These are phyloP conservation scores for Saturnia pavonia DNA, from an alignment of 2,888 invertebrate species.

Conservation along the genomic window DNA sequence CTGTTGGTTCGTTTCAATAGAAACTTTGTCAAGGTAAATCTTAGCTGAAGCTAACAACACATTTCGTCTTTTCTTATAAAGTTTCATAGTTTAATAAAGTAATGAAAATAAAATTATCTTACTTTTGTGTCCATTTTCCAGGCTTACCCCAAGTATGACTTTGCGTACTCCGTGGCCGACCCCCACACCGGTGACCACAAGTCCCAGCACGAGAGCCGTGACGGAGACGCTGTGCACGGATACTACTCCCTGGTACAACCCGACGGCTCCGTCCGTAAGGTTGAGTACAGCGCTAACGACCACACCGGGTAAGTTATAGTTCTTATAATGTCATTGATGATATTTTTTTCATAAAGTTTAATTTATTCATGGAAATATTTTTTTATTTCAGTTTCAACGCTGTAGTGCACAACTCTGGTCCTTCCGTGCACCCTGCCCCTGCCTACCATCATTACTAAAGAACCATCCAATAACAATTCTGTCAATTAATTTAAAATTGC, in stretches of 20 bases:
- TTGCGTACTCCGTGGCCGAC: slow-evolving; percentile 78
- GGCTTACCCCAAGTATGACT: slow-evolving; percentile 71
- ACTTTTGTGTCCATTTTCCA: slow-evolving; percentile 29
- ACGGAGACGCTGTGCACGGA: slow-evolving; percentile 81
- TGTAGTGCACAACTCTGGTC: slow-evolving; percentile 43
- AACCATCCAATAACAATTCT: not conserved
- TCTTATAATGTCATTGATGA: too few relatives aligned
- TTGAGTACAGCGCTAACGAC: slow-evolving; percentile 76
- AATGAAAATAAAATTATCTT: not conserved
- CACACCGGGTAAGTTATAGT: slow-evolving; percentile 55
- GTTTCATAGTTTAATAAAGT: not conserved
- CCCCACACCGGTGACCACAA: slow-evolving; percentile 82
- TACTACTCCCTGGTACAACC: slow-evolving; percentile 82
- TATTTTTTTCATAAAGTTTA: too few relatives aligned
- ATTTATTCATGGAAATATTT: too few relatives aligned
- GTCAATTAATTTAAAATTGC: not conserved
- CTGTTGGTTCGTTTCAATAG: too few relatives aligned
- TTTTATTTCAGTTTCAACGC: slow-evolving; percentile 50
- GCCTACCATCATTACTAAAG: slow-evolving; percentile 9
- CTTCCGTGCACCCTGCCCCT: slow-evolving; percentile 33
- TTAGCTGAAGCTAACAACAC: too few relatives aligned
- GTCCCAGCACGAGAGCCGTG: slow-evolving; percentile 76
- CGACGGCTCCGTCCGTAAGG: slow-evolving; percentile 78
- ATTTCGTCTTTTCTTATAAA: too few relatives aligned
- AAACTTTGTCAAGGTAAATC: too few relatives aligned